A percentile compares a stretch with the other conserved stretches of the same genome.
These are phyloP conservation scores for Eudorcas thomsonii DNA, from an alignment of 2,113 vertebrate genomes.

Conservation along the genomic window DNA sequence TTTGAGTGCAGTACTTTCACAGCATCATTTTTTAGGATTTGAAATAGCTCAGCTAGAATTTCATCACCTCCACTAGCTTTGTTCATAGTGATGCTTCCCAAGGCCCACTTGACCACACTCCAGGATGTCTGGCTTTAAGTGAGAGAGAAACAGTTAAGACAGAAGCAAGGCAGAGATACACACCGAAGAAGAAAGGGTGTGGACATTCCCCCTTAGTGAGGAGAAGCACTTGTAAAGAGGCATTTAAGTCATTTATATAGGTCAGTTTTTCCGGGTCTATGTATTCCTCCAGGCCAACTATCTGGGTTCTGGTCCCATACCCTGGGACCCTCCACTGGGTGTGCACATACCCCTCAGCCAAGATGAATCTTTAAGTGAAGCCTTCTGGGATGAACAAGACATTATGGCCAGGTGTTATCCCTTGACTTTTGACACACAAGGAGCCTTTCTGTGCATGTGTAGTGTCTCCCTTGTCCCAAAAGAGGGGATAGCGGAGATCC, in stretches of 20 bases:
- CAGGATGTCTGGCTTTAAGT: background rate
- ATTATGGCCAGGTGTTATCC: background rate
- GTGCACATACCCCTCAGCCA: background rate
- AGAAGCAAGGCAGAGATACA: background rate
- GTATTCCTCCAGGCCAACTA: background rate
- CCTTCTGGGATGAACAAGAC: background rate
- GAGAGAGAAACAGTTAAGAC: background rate
- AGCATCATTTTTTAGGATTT: background rate
- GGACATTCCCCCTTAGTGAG: background rate
- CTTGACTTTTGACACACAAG: background rate
- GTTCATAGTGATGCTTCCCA: background rate
- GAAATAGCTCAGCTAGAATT: background rate
- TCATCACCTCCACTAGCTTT: background rate
- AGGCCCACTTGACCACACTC: background rate
- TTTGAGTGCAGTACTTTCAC: background rate
- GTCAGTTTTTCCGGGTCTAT: background rate
- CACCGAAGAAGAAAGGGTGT: background rate
- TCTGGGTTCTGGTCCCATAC: background rate
- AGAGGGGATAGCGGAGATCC: fast-evolving
- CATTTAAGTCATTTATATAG: background rate
- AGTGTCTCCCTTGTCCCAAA: background rate
- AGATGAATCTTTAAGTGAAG: background rate
- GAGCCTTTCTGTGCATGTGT: background rate
- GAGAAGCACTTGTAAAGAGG: background rate
- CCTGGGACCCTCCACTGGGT: background rate